Conservation (phyloP, 2,797 vertebrate genomes). For the Coendou prehensilis region DNA sequence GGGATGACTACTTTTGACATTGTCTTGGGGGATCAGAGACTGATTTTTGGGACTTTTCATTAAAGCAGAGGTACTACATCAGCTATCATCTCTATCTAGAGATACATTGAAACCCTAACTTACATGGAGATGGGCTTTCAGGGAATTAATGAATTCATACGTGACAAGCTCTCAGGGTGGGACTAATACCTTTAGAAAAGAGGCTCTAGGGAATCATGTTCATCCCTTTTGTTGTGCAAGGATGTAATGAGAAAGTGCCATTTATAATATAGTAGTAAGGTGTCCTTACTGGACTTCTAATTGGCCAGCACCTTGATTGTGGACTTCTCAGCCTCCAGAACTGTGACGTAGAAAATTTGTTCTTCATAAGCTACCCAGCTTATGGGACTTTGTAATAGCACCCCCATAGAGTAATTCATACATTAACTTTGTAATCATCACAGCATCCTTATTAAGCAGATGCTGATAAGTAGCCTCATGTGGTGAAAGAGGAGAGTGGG, state of each 20-base stretch:
- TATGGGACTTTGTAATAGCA: not conserved
- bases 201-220: rapidly evolving
- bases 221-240: not conserved
- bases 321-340: not conserved
- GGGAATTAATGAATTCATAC: too few species aligned
- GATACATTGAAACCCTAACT: not conserved
- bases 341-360: not conserved
- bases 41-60: not conserved
- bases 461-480: too few species aligned
- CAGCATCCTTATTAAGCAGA: not conserved
- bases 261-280: not conserved
- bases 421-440: not conserved
- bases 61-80: not conserved
- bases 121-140: too few species aligned
- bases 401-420: not conserved
- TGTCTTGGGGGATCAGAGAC: not conserved
- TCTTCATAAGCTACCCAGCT: not conserved
- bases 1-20: not conserved
- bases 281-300: not conserved
- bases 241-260: not conserved
- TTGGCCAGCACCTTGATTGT: not conserved
- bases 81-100: not conserved
- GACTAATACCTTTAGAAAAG: not conserved
- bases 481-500: not conserved
- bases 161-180: rapidly evolving